Evolutionary conservation across 2,113 vertebrate species (phyloP), one percentile per base, ranked within the genome.

Genomic region (Vicugna pacos): DNA sequence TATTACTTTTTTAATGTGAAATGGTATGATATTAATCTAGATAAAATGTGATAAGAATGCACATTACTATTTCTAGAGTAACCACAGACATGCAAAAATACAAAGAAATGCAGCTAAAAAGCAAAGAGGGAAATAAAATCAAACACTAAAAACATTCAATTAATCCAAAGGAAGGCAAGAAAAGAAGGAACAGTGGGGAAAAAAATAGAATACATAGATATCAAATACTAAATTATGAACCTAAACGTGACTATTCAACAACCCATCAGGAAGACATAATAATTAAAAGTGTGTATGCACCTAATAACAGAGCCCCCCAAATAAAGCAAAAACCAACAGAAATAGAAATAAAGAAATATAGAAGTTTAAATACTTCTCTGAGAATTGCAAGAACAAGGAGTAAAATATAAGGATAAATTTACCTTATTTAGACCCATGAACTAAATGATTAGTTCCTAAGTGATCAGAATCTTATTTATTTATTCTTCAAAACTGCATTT

Each of bases 401-500:
- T 91, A 84, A 87, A 80, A 87, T 12, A 28, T 46, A 58, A 76
- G 6, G 54, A 11, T 24, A 76, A 0, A 89, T 76, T 24, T n/a
- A 38, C 1, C 38, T 83, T 83, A 86, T 15, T 89, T 65, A 81
- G 48, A 82, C 56, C 13, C 3, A 6, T 22, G 79, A 94, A 80
- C 46, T 72, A 84, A 95, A 80, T 69, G 12, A 90, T 50, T 80
- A 83, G 12, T 58, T 89, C 12, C 22, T 96, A 89, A 86, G 13
- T 80, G 6, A 48, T 86, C 1, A 80, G 12, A 0, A 65, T 69
- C 79, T 79, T 64, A 50, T 32, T 26, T 24, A 62, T n/a, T 69
- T 77, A 48, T 26, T 46, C 92, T 67, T 46, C 65, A 7, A 10
- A 50, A 60, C 26, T 46, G 13, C 8, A 32, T 67, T 82, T 81